Conservation (phyloP, 2,797 vertebrate genomes). For the Anabas testudineus region DNA sequence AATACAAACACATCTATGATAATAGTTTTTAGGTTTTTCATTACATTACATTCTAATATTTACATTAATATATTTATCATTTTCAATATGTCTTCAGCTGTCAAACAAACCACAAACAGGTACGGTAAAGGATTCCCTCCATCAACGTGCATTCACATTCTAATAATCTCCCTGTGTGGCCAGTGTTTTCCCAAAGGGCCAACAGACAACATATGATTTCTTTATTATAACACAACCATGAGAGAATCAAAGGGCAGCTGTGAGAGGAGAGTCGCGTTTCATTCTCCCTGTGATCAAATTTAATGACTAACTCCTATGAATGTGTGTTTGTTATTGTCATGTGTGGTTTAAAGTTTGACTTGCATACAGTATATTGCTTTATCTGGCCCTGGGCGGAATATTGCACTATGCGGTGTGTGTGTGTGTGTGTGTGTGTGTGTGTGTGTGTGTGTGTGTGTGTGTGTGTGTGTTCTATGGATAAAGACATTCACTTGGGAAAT, state of each 20-base stretch:
- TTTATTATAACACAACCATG: background rate
- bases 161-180: background rate
- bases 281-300: slow-evolving; percentile 3
- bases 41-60: too few relatives aligned
- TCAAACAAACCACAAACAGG: too few relatives aligned
- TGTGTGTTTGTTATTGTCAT: background rate
- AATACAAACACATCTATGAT: too few relatives aligned
- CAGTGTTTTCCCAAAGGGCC: background rate
- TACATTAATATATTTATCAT: too few relatives aligned
- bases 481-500: slow-evolving; percentile 16
- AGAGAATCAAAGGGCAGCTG: background rate
- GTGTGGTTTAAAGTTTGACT: background rate
- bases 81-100: too few relatives aligned
- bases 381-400: background rate
- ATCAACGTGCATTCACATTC: background rate
- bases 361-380: background rate
- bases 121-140: too few relatives aligned
- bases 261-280: background rate
- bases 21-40: too few relatives aligned
- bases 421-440: too few relatives aligned
- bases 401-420: background rate
- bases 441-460: slow-evolving; percentile 1
- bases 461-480: background rate
- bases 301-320: background rate
- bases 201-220: background rate